Evolutionary conservation across 2,113 vertebrate genomes (phyloP), one percentile per base, ranked within the genome.

Genomic region (Poecilia latipinna): DNA sequence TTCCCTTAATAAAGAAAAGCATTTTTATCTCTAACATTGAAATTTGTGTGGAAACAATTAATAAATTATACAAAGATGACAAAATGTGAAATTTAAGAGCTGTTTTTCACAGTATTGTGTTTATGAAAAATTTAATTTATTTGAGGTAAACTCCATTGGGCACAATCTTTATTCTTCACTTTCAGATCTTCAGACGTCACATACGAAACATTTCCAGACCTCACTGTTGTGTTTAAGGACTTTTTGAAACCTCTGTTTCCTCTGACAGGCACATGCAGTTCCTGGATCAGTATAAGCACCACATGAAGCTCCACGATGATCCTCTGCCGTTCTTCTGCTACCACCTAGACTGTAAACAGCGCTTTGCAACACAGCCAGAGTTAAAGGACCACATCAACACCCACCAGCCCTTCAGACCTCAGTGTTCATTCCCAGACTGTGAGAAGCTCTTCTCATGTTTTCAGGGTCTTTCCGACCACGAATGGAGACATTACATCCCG

Each of bases 261-360:
- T 68, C 51, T 70, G 68, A 62, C 90, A 93, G 92, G 80, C 74
- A 80, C 42, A 61, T 91, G 0, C 84, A 90, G 74, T 85, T 84
- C 51, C 93, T 96, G 44, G 96, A 96, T 31, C 97, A 99, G 85
- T 98, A 97, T 80, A 95, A 96, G 78, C 97, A 97, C 75, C 98
- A 99, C 86, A 92, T 98, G 84, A 96, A 95, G 75, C 94, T 95
- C 80, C 98, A 99, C 1, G 87, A 92, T 65, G 92, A 94, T 83
- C 93, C 95, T 83, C 96, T 96, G 65, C 96, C 94, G 66, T 95
- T 97, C 82, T 96, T 96, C 71, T 99, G 98, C 93, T 95, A 95
- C 94, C 97, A 99, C 77, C 91, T 94, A 64, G 95, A 95, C 74
- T 99, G 97, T 88, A 92, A 92, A 70, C 92, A 95, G 84, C 95